Evolutionary conservation across 2,797 vertebrate species (phyloP), one percentile per base, ranked within the genome.

Genomic region (Tamandua tetradactyla): DNA sequence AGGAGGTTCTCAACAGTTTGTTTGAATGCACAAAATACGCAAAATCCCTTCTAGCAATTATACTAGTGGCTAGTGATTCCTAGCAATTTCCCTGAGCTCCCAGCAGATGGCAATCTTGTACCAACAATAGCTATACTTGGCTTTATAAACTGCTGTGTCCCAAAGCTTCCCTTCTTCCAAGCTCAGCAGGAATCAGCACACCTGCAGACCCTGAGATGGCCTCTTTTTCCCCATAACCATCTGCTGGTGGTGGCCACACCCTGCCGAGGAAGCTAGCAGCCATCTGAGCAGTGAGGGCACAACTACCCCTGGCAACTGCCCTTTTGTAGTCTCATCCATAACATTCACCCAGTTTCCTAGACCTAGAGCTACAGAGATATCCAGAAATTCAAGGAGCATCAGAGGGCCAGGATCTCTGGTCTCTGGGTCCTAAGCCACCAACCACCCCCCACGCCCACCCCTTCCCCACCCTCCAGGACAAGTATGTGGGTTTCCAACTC

Each of bases 71-170:
- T 7, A 11, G n/a, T 0, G 35, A 47, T 9, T 92, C 42, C 72
- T 5, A n/a, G 92, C 87, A 95, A 74, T 92, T 96, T 14, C 93
- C 75, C 23, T 1, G n/a, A 93, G n/a, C n/a, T 14, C 61, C 76
- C 97, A 97, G 96, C 92, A 97, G 97, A 62, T 93, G 97, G 96
- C 27, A 52, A 78, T 95, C 71, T 61, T 13, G 49, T 3, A 61
- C 23, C 81, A 89, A 44, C 32, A 93, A 95, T 40, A 62, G 52
- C 42, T 1, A 14, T 25, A 0, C 30, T 18, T 0, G 0, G 15
- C 11, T 62, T 30, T 35, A 25, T 2, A 76, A 61, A 47, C 49
- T 3, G 13, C 55, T 49, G n/a, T 18, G 20, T 11, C 84, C 59
- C 40, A 40, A 52, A 72, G 69, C 47, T 47, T 75, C 82, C 74